These are phyloP conservation scores for Colaptes auratus DNA, from an alignment of 2,113 vertebrate species.

Conservation along the genomic window DNA sequence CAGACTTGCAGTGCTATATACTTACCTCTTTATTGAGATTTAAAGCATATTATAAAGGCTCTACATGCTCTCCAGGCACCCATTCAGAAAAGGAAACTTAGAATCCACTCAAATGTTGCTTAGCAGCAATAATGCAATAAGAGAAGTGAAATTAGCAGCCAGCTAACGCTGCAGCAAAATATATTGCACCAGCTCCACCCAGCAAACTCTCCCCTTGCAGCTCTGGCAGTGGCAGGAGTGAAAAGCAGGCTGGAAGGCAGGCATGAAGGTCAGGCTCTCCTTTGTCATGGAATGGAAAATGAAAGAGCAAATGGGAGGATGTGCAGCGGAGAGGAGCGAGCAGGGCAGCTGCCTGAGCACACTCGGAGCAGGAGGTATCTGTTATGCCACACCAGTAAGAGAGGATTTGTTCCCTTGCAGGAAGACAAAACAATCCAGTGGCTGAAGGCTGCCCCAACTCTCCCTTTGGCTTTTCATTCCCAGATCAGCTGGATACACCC, in stretches of 20 bases:
- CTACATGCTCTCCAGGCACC: conserved; percentile 36
- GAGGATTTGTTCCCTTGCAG: not conserved
- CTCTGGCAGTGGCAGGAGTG: not conserved
- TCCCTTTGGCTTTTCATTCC: not conserved
- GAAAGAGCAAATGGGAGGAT: not conserved
- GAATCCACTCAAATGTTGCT: conserved; percentile 18
- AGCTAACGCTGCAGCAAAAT: not conserved
- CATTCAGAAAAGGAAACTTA: conserved; percentile 21
- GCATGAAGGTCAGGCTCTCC: not conserved
- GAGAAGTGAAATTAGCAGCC: conserved; percentile 24
- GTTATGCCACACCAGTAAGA: not conserved
- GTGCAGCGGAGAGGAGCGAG: not conserved
- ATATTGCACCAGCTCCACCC: not conserved
- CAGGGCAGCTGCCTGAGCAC: not conserved
- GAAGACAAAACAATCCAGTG: not conserved
- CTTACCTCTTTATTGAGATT: conserved; percentile 60
- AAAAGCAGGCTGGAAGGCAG: not conserved
- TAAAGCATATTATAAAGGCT: conserved; percentile 27
- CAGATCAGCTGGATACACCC: not conserved
- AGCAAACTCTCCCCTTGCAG: not conserved
- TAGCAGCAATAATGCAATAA: conserved; percentile 7
- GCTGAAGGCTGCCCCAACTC: not conserved
- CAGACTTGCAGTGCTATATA: conserved; percentile 5
- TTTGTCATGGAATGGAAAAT: not conserved
- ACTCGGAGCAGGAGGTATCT: not conserved